Percentiles rank a stretch among this genome's conserved stretches.
phyloP scores from a whole-genome alignment of 2,888 invertebrate genomes.

The Vandiemenella viatica region DNA sequence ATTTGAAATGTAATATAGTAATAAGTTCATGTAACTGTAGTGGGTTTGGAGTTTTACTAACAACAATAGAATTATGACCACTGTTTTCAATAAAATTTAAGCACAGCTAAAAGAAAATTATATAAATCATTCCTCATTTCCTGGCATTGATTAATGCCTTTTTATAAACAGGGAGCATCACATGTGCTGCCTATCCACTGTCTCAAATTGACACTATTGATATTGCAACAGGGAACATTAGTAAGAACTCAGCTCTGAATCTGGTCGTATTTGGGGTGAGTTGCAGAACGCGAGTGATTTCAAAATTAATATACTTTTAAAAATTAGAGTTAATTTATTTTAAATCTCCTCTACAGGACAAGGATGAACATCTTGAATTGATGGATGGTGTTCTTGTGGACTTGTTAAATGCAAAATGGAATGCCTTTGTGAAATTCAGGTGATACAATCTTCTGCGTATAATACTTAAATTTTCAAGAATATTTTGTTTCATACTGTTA shows the following conservation, averaged over 20 bases:
- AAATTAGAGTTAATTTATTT: too few relatives aligned
- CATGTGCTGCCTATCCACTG: conserved; percentile 92
- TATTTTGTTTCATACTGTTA: not conserved
- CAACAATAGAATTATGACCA: too few relatives aligned
- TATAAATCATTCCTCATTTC: not conserved
- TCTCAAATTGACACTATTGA: conserved; percentile 92
- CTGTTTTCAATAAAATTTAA: not conserved
- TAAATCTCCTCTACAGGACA: conserved; percentile 78
- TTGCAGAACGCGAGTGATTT: conserved; percentile 10
- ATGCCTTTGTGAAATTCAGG: conserved; percentile 58
- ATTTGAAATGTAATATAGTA: too few relatives aligned
- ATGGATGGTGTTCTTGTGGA: conserved; percentile 90
- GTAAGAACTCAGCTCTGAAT: conserved; percentile 86
- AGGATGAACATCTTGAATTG: conserved; percentile 84
- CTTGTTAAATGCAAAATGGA: conserved; percentile 92
- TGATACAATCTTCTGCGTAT: not conserved
- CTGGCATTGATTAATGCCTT: not conserved
- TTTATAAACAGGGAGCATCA: conserved; percentile 53
- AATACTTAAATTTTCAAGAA: not conserved
- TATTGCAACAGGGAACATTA: conserved; percentile 78
- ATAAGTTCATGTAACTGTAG: too few relatives aligned
- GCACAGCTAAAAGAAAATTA: not conserved
- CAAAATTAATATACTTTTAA: too few relatives aligned
- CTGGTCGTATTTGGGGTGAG: conserved; percentile 91
- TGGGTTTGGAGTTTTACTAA: too few relatives aligned